phyloP scores from a whole-genome alignment of 1,140 invertebrate genomes.

The Adoxophyes honmai region DNA sequence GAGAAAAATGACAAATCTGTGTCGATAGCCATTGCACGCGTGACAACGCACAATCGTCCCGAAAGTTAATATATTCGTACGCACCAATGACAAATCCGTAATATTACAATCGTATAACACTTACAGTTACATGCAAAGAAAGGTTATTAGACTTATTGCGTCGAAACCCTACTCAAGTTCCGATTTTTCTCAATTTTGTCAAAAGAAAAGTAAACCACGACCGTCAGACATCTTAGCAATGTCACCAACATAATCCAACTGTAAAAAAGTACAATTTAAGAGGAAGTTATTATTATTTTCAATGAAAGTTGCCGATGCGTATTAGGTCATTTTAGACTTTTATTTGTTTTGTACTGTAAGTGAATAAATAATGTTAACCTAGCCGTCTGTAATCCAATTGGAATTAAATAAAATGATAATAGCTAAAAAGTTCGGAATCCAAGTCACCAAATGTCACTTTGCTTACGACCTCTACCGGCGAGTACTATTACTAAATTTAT shows the following conservation, averaged over 20 bases:
- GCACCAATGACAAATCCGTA: constrained; percentile 18
- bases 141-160: constrained; percentile 38
- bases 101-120: constrained; percentile 33
- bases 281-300: neutral
- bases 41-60: constrained; percentile 69
- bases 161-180: constrained; percentile 36
- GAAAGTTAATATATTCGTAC: constrained; percentile 23
- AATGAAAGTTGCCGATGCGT: too few relatives aligned
- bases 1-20: constrained; percentile 72
- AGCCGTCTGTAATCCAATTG: too few relatives aligned
- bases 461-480: constrained; percentile 34
- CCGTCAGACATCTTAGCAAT: constrained; percentile 64
- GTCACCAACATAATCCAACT: constrained; percentile 29
- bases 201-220: constrained; percentile 64
- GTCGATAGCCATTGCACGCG: constrained; percentile 72
- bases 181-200: constrained; percentile 46
- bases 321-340: too few relatives aligned
- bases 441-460: neutral
- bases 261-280: constrained; percentile 22
- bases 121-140: constrained; percentile 63
- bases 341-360: too few relatives aligned
- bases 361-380: too few relatives aligned
- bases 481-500: constrained; percentile 49
- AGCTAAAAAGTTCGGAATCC: neutral
- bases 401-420: too few relatives aligned